Evolutionary conservation across 2,888 invertebrate genomes (phyloP), one percentile per base, ranked within the genome.

Genomic region (Cheilosia grossa): DNA sequence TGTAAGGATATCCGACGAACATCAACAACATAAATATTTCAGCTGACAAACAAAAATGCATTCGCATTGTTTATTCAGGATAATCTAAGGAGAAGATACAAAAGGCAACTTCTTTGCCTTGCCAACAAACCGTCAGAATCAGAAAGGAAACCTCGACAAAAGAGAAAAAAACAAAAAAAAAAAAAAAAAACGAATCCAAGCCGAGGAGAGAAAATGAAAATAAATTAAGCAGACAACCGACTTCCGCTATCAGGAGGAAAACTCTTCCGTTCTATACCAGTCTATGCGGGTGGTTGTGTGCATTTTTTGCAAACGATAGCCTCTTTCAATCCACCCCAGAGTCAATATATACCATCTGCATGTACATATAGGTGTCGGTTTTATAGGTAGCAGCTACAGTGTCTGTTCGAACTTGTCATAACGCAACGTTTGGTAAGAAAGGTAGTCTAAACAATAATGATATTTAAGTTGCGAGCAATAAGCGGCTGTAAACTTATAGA

Each of bases 141-240:
- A 17, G 58, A 64, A 79, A 51, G 64, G 58, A 72, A 56, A 63
- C 53, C 44, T 54, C 44, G 24, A 37, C 37, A 37, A 37, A 13
- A 30, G 7, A 30, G 5, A 33, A 3, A 13, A 37, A 37, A 37
- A 37, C 0, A 4, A 13, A 37, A 37, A 37, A 13, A 61, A 33
- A 30, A 24, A 53, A 30, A 58, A 58, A 40, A 49, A 6, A 33
- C 24, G 33, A 30, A 70, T 44, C 2, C 40, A 66, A 79, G 40
- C 56, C 70, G 64, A 64, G 56, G 63, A 72, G 72, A 72, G 72
- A 79, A 72, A 79, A 79, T 79, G 64, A 79, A 79, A 79, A 79
- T 79, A 79, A 79, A 79, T 79, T 79, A 79, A 79, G 79, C 79
- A 79, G 79, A 79, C 79, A 72, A 79, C 72, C 79, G 51, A 72